A percentile compares a stretch with the other conserved stretches of the same genome.
Conservation (phyloP, 2,797 vertebrate species). For the Denticeps clupeoides region DNA sequence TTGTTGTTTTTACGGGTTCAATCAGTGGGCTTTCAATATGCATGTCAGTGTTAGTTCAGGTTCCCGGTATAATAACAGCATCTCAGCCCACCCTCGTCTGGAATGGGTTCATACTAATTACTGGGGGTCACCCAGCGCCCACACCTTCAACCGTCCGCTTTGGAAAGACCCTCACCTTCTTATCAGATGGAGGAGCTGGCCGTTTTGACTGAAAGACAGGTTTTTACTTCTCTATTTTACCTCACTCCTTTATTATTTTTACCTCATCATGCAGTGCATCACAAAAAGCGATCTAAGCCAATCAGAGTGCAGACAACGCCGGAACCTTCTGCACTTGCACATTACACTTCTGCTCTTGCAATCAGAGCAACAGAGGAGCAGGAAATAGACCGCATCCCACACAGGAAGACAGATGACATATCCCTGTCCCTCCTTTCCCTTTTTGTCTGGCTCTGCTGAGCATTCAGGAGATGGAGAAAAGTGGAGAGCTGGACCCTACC, state of each 20-base stretch:
- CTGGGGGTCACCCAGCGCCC: too few species aligned
- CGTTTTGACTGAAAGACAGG: too few species aligned
- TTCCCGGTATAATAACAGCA: constrained; percentile 27
- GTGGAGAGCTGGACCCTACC: neutral
- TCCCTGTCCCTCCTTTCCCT: neutral
- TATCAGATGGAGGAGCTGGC: too few species aligned
- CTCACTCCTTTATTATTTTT: too few species aligned
- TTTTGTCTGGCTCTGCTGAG: neutral
- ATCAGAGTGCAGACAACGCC: neutral
- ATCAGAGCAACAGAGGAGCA: constrained; percentile 25
- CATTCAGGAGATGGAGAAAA: neutral
- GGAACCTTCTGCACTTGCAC: neutral
- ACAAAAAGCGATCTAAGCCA: neutral
- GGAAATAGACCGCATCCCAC: constrained; percentile 41
- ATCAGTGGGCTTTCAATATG: constrained; percentile 44
- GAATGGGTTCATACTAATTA: constrained; percentile 3
- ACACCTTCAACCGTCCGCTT: too few species aligned
- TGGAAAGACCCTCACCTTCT: too few species aligned
- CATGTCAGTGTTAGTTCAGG: constrained; percentile 43
- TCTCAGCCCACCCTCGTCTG: constrained; percentile 5
- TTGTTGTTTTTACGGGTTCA: constrained; percentile 41
- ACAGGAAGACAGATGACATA: constrained; percentile 10
- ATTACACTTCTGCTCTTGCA: neutral
- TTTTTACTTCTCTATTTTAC: too few species aligned
- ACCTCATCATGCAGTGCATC: neutral